Evolutionary conservation across 2,797 vertebrate genomes (phyloP).

Genomic region (Stomatorhinus walkeri): DNA sequence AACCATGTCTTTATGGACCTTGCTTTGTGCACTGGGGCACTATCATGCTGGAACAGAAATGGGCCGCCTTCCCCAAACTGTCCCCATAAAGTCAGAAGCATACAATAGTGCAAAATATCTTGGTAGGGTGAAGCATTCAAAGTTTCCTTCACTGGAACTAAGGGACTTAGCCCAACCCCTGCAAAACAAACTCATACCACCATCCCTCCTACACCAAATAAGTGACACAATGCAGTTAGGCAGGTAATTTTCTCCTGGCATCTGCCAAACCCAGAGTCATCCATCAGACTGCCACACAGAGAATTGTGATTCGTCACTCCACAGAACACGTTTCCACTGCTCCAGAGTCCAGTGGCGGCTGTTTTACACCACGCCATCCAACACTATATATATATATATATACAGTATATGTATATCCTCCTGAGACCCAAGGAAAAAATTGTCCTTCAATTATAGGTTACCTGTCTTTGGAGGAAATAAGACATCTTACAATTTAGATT

Average conservation of each 20-base stretch:
- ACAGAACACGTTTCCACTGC: neutral
- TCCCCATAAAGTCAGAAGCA: neutral
- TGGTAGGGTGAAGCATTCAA: neutral
- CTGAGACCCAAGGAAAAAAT: too few species aligned
- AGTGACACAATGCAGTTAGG: neutral
- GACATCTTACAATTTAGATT: too few species aligned
- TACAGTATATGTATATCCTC: too few species aligned
- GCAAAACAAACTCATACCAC: neutral
- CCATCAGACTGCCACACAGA: neutral
- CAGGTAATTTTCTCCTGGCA: neutral
- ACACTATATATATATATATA: neutral
- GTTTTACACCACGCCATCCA: neutral
- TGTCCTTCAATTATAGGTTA: too few species aligned
- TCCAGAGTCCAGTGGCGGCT: neutral
- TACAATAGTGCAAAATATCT: neutral
- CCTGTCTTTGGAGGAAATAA: too few species aligned
- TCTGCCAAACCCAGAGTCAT: neutral
- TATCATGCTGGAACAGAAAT: neutral
- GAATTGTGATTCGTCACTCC: neutral
- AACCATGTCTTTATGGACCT: neutral
- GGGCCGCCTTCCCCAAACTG: neutral
- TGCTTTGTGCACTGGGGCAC: neutral
- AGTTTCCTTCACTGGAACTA: neutral
- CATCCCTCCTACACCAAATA: neutral
- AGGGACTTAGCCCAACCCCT: neutral